These are phyloP conservation scores for Ostrea edulis DNA, from an alignment of 1,140 invertebrate species.

Conservation along the genomic window DNA sequence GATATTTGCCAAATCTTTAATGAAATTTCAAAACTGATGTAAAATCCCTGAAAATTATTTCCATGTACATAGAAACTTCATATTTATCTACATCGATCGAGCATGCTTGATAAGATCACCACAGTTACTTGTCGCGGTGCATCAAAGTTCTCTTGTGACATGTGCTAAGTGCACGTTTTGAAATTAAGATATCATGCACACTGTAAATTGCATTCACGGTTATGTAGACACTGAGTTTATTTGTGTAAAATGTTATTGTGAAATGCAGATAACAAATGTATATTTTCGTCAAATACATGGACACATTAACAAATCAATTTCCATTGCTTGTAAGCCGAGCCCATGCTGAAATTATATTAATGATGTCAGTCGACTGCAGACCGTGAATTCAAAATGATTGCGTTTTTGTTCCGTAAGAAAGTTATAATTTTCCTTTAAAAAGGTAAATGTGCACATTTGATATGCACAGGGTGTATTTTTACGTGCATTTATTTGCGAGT, in stretches of 20 bases:
- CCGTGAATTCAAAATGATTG: neutral
- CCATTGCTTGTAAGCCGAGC: neutral
- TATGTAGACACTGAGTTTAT: neutral
- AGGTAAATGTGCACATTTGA: neutral
- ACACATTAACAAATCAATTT: neutral
- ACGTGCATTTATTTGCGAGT: neutral
- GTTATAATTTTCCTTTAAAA: neutral
- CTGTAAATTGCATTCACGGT: neutral
- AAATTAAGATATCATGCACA: neutral
- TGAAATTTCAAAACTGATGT: too few relatives aligned
- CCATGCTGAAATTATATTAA: slow-evolving; percentile 6
- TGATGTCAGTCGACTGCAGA: too few relatives aligned
- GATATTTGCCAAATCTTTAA: too few relatives aligned
- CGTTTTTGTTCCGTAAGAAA: neutral
- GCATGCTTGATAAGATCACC: too few relatives aligned
- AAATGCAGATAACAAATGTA: neutral
- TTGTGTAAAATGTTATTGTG: neutral
- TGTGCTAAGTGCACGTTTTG: neutral
- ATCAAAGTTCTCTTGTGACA: neutral
- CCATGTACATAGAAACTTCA: too few relatives aligned
- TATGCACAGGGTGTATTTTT: neutral
- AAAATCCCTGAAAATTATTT: too few relatives aligned
- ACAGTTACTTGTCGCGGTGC: neutral
- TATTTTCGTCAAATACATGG: neutral
- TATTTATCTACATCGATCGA: too few relatives aligned